Percentiles rank a stretch among this genome's conserved stretches.
Conservation (phyloP, 2,888 invertebrate genomes). For the Cantharis rufa region DNA sequence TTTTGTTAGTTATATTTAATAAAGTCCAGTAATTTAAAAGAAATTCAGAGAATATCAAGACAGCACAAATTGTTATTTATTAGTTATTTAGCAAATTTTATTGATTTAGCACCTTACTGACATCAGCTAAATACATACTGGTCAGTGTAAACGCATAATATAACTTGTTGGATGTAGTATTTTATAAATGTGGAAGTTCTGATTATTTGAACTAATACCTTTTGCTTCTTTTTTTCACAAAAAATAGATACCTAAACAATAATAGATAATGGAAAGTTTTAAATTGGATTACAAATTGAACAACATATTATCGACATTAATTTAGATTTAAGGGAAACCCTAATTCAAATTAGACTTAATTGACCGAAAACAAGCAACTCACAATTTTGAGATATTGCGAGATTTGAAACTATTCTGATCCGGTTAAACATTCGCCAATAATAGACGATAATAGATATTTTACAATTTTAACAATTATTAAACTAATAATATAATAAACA, state of each 20-base stretch:
- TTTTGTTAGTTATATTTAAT: conserved; percentile 19
- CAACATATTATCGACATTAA: not conserved
- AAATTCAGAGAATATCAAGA: not conserved
- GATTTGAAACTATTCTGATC: not conserved
- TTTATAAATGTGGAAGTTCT: not conserved
- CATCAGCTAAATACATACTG: not conserved
- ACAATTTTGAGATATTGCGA: not conserved
- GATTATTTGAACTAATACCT: not conserved
- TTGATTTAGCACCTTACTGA: not conserved
- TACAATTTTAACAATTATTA: not conserved
- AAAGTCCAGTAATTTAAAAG: not conserved
- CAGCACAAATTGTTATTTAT: not conserved
- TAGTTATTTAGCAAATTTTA: not conserved
- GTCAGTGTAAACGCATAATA: not conserved
- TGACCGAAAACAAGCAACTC: not conserved
- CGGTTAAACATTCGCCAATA: not conserved
- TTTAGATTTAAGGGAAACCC: not conserved
- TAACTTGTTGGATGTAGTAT: not conserved
- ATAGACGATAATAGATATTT: not conserved
- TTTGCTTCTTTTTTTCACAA: not conserved
- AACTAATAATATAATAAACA: too few relatives aligned
- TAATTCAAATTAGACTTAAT: not conserved
- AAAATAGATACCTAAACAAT: not conserved
- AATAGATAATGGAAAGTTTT: not conserved
- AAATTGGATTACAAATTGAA: not conserved